A percentile compares a stretch with the other conserved stretches of the same genome.
Evolutionary conservation across 2,888 invertebrate species (phyloP).

Genomic region (Aplocera efformata): DNA sequence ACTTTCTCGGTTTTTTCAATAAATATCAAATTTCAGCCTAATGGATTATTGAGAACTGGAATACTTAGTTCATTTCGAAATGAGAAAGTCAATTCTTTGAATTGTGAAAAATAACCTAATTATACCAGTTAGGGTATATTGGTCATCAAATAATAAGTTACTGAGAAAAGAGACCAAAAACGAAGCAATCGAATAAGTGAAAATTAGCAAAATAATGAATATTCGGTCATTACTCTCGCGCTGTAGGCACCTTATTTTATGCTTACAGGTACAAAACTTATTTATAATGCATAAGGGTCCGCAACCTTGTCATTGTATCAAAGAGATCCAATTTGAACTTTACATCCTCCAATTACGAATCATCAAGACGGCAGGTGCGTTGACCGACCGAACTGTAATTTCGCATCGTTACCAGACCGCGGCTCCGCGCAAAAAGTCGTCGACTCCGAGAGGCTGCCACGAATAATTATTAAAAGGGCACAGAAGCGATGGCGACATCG

Average conservation of each 20-base stretch:
- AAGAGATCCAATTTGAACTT: constrained; percentile 33
- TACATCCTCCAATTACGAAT: constrained; percentile 31
- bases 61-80: too few species aligned
- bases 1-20: too few species aligned
- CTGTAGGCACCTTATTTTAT: constrained; percentile 37
- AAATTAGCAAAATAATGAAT: constrained; percentile 7
- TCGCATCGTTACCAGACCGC: constrained; percentile 40
- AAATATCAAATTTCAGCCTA: too few species aligned
- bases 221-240: constrained; percentile 37
- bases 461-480: constrained; percentile 63
- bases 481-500: constrained; percentile 56
- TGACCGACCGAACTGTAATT: constrained; percentile 33
- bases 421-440: constrained; percentile 57
- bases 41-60: too few species aligned
- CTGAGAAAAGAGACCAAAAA: neutral
- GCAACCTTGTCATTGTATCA: constrained; percentile 18
- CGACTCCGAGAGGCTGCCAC: constrained; percentile 51
- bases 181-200: neutral
- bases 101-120: too few species aligned
- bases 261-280: constrained; percentile 14
- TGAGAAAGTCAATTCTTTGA: too few species aligned
- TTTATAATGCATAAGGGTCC: constrained; percentile 31
- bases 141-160: too few species aligned
- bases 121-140: too few species aligned
- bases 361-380: constrained; percentile 25